Base-by-base conservation (phyloP, 2,113 vertebrate species). In the Falcunculus frontatus region DNA sequence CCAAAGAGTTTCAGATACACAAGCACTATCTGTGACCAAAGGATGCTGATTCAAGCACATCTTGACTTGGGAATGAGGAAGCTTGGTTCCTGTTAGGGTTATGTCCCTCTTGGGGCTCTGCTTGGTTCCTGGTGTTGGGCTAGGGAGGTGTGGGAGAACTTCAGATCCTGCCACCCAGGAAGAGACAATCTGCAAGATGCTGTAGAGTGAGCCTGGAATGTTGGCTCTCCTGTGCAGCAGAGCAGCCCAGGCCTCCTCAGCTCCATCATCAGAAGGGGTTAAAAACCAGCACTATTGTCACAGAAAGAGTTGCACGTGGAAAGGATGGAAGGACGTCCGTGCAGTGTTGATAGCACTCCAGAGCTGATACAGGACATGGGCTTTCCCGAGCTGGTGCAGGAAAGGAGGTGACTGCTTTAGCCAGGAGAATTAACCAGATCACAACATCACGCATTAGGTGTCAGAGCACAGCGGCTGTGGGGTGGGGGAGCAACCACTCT, bases 401-500 rank as follows among this genome's bases (percentile, higher is more conserved):
- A 60, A n/a, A 56, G n/a, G 59, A 56, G 42, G 13, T 22, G 33
- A 21, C 50, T 57, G 68, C 41, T 76, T 80, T 42, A 39, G 53
- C 49, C 25, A 8, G 17, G 41, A 30, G 35, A 37, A 29, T 10
- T 49, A 91, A 56, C 25, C 41, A 53, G 39, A 70, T 3, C 55
- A 27, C 32, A 25, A 0, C 0, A 1, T 56, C 50, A 2, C 2
- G 0, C 4, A 1, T 16, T 16, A 16, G 10, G 15, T 56, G 59
- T 33, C 16, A 47, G 57, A 75, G 27, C 17, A 10, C 2, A 1
- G 39, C 27, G 52, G 37, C n/a, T 55, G 3, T 25, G 0, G 0
- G 16, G 25, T 39, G 0, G 0, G 35, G 49, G 46, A 49, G 44
- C 1, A 3, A 4, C 65, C 13, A 18, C 22, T 30, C 57, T 37